Evolutionary conservation across 2,888 invertebrate genomes (phyloP).

Genomic region (Ariolimax columbianus): DNA sequence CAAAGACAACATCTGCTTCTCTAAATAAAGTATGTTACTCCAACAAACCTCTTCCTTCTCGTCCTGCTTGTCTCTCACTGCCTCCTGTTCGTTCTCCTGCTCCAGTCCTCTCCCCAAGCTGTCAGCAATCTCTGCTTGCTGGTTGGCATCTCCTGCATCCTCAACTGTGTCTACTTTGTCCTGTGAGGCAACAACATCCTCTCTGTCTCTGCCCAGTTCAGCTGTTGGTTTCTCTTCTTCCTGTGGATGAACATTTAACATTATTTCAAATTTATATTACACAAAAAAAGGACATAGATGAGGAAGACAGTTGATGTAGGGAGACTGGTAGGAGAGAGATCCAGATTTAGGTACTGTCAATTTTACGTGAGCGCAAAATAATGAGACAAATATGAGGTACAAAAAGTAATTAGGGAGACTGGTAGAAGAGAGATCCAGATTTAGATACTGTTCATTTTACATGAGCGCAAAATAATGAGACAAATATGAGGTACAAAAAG

Average conservation of each 20-base stretch:
- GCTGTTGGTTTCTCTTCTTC: conserved; percentile 47
- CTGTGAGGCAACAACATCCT: conserved; percentile 20
- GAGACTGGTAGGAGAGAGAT: too few species aligned
- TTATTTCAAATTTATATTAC: too few species aligned
- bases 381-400: too few species aligned
- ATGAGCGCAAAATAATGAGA: too few species aligned
- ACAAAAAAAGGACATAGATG: too few species aligned
- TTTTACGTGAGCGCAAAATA: too few species aligned
- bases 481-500: too few species aligned
- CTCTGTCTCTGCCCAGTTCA: conserved; percentile 33
- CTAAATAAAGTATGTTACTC: not conserved
- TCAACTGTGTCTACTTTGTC: conserved; percentile 39
- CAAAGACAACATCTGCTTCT: not conserved
- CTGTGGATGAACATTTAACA: not conserved
- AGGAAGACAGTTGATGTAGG: too few species aligned
- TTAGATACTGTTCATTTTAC: too few species aligned
- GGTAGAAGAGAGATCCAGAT: too few species aligned
- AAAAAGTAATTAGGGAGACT: too few species aligned
- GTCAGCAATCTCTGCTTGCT: conserved; percentile 29
- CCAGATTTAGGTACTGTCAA: too few species aligned
- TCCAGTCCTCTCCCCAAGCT: conserved; percentile 31
- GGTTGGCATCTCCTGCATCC: conserved; percentile 23
- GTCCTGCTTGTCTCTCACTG: conserved; percentile 15
- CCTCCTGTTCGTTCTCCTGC: conserved; percentile 22
- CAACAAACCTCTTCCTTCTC: conserved; percentile 66